A percentile compares a stretch with the other conserved stretches of the same genome.
phyloP scores from a whole-genome alignment of 2,888 invertebrate genomes.

The Habrosyne pyritoides region DNA sequence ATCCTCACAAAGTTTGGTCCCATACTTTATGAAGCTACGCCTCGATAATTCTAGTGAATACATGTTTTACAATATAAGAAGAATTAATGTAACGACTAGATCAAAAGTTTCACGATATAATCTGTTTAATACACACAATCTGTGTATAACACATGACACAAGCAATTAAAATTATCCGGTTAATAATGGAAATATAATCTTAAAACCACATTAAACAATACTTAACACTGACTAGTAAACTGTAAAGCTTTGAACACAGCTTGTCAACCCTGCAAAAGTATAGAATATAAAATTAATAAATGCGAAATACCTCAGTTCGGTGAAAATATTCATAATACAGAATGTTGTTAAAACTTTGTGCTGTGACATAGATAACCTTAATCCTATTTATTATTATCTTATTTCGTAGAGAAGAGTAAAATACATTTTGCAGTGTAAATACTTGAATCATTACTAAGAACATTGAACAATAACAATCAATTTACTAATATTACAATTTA shows the following conservation, averaged over 20 bases:
- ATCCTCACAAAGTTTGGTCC: slow-evolving; percentile 69
- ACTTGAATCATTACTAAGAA: slow-evolving; percentile 28
- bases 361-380: slow-evolving; percentile 20
- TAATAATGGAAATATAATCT: not conserved
- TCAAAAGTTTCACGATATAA: not conserved
- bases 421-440: slow-evolving; percentile 35
- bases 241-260: slow-evolving; percentile 56
- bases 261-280: slow-evolving; percentile 58
- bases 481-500: too few relatives aligned
- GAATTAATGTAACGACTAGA: slow-evolving; percentile 44
- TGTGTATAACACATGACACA: not conserved
- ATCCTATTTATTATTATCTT: slow-evolving; percentile 28
- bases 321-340: slow-evolving; percentile 9
- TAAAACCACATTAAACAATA: slow-evolving; percentile 16
- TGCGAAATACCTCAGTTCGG: slow-evolving; percentile 16
- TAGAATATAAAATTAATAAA: slow-evolving; percentile 32
- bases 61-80: slow-evolving; percentile 43
- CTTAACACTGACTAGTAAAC: slow-evolving; percentile 48
- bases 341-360: slow-evolving; percentile 9
- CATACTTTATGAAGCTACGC: slow-evolving; percentile 74
- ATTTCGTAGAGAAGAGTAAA: slow-evolving; percentile 31
- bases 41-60: slow-evolving; percentile 49
- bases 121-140: too few relatives aligned
- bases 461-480: slow-evolving; percentile 22
- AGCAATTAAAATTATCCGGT: not conserved